phyloP scores from a whole-genome alignment of 2,888 invertebrate species.

The Aradus depressus region DNA sequence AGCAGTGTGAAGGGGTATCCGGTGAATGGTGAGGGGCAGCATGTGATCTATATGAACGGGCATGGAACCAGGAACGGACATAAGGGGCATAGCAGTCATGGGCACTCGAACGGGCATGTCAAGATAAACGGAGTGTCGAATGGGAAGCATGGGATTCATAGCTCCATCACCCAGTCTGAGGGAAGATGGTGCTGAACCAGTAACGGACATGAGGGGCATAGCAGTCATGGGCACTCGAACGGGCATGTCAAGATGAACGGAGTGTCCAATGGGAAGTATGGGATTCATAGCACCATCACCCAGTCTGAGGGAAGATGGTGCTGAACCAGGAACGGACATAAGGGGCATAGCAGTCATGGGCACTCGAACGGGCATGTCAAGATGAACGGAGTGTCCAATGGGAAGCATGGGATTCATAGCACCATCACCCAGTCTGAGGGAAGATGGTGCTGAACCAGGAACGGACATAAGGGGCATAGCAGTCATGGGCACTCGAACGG shows the following conservation, averaged over 20 bases:
- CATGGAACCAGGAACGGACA: too few relatives aligned
- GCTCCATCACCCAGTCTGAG: constrained; percentile 13
- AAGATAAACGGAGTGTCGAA: constrained; percentile 8
- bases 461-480: constrained; percentile 2
- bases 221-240: constrained; percentile 6
- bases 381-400: constrained; percentile 3
- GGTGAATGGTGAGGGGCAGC: constrained; percentile 1
- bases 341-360: constrained; percentile 8
- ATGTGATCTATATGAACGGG: background rate
- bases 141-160: constrained; percentile 2
- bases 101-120: constrained; percentile 6
- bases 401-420: constrained; percentile 1
- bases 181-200: constrained; percentile 23
- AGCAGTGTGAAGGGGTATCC: background rate
- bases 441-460: constrained; percentile 23
- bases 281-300: constrained; percentile 6
- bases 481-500: constrained; percentile 10
- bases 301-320: constrained; percentile 23
- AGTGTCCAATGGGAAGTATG: constrained; percentile 2
- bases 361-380: constrained; percentile 9
- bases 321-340: too few relatives aligned
- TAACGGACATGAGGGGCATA: constrained; percentile 3
- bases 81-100: constrained; percentile 5
- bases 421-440: constrained; percentile 17
- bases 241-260: constrained; percentile 7